phyloP scores from a whole-genome alignment of 2,797 vertebrate species.

The Tauraco hartlaubi region DNA sequence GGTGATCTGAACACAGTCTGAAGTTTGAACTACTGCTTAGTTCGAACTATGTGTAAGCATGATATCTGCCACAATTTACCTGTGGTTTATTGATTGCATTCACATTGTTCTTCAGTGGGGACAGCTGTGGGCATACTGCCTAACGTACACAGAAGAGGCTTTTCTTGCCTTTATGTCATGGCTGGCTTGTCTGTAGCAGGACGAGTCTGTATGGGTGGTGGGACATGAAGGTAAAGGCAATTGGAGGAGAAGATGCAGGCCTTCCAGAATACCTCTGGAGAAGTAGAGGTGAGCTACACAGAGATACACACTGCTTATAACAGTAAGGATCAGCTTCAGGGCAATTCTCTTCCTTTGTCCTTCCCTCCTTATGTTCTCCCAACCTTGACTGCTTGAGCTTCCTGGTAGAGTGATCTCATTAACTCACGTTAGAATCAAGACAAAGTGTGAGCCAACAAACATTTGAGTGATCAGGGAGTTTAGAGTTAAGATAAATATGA shows the following conservation, averaged over 20 bases:
- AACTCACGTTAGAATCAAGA: background rate
- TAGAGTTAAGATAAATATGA: background rate
- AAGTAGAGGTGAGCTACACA: background rate
- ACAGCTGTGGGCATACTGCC: accelerated
- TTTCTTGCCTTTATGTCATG: background rate
- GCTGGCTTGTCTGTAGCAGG: background rate
- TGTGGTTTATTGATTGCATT: background rate
- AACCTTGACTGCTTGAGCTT: background rate
- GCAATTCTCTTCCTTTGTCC: background rate
- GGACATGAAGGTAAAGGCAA: background rate
- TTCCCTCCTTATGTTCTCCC: background rate
- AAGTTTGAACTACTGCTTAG: background rate
- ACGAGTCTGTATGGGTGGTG: accelerated
- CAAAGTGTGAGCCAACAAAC: background rate
- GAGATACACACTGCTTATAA: background rate
- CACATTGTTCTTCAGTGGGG: background rate
- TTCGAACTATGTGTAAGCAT: background rate
- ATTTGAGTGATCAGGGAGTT: background rate
- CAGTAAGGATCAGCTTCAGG: background rate
- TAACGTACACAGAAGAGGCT: background rate
- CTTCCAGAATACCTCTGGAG: background rate
- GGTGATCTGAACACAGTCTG: background rate
- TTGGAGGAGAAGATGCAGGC: background rate
- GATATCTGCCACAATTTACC: background rate
- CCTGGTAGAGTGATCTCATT: background rate